phyloP scores from a whole-genome alignment of 2,888 invertebrate species.

The Pseudanteris insignis region DNA sequence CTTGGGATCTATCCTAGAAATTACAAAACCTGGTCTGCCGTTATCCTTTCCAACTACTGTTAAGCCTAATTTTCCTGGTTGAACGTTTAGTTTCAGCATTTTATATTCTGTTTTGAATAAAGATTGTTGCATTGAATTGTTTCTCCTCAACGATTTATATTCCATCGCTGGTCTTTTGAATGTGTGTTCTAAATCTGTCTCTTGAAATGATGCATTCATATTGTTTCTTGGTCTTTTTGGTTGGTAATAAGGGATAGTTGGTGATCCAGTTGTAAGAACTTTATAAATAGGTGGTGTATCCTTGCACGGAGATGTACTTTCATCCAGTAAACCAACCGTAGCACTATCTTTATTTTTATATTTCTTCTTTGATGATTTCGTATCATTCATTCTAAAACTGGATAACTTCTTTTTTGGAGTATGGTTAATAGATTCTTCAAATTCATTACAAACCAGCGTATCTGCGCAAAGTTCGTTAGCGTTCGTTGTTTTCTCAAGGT shows the following conservation, averaged over 20 bases:
- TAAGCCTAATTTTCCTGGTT: slow-evolving; percentile 53
- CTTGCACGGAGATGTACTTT: slow-evolving; percentile 59
- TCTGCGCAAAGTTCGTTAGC: slow-evolving; percentile 2
- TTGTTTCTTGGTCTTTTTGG: slow-evolving; percentile 58
- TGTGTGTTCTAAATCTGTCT: slow-evolving; percentile 1
- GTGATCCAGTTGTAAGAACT: slow-evolving; percentile 13
- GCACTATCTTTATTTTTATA: slow-evolving; percentile 33
- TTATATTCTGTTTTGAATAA: slow-evolving; percentile 56
- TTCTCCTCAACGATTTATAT: neutral
- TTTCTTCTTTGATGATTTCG: slow-evolving; percentile 22
- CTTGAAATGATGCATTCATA: slow-evolving; percentile 41
- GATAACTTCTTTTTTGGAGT: slow-evolving; percentile 41
- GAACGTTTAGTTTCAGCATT: slow-evolving; percentile 54
- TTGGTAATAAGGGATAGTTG: slow-evolving; percentile 51
- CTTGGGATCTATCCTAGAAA: slow-evolving; percentile 53
- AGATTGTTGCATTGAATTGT: slow-evolving; percentile 23
- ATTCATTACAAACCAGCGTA: slow-evolving; percentile 1
- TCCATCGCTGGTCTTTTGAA: slow-evolving; percentile 47
- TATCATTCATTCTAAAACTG: slow-evolving; percentile 1
- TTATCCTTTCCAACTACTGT: slow-evolving; percentile 56
- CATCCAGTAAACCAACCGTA: slow-evolving; percentile 54
- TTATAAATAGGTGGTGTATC: slow-evolving; percentile 61
- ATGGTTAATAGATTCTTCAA: slow-evolving; percentile 3
- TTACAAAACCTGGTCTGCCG: slow-evolving; percentile 57
- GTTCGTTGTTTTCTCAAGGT: slow-evolving; percentile 44